Percentiles rank a stretch among this genome's conserved stretches.
Evolutionary conservation across 2,888 invertebrate genomes (phyloP).

Genomic region (Atethmia centrago): DNA sequence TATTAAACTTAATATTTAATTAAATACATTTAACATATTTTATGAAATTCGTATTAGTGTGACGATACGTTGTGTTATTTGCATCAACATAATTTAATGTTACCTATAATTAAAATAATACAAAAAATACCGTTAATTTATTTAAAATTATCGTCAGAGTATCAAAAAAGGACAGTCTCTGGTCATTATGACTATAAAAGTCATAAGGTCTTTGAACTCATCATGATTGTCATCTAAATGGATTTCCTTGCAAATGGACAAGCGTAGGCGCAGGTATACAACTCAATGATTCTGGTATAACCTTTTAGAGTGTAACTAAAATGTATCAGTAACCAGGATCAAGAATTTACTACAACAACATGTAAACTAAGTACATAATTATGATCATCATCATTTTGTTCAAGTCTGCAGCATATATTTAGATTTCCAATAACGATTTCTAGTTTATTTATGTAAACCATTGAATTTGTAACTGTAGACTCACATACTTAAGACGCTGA

Average conservation of each 20-base stretch:
- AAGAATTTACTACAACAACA: constrained; percentile 54
- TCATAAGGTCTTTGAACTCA: constrained; percentile 77
- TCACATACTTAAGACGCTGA: constrained; percentile 48
- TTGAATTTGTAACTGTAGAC: constrained; percentile 18
- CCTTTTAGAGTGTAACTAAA: constrained; percentile 64
- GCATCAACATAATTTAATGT: constrained; percentile 36
- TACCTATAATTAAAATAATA: constrained; percentile 51
- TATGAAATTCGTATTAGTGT: constrained; percentile 45
- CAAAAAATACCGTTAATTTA: constrained; percentile 61
- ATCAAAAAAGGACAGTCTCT: constrained; percentile 50
- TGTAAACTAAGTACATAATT: not conserved
- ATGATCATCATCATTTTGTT: constrained; percentile 15
- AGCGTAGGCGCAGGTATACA: constrained; percentile 72
- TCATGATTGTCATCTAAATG: constrained; percentile 70
- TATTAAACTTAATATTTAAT: constrained; percentile 17
- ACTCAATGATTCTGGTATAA: constrained; percentile 58
- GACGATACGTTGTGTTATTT: constrained; percentile 39
- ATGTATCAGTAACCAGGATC: constrained; percentile 63
- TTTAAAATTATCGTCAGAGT: constrained; percentile 49
- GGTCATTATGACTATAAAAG: constrained; percentile 63
- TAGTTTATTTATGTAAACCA: constrained; percentile 22
- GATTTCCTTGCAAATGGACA: constrained; percentile 70
- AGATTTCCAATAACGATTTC: not conserved
- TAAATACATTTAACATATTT: constrained; percentile 33
- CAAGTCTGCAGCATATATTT: not conserved